These are phyloP conservation scores for Formicarius rufipectus DNA, from an alignment of 2,113 vertebrate genomes.

Conservation along the genomic window DNA sequence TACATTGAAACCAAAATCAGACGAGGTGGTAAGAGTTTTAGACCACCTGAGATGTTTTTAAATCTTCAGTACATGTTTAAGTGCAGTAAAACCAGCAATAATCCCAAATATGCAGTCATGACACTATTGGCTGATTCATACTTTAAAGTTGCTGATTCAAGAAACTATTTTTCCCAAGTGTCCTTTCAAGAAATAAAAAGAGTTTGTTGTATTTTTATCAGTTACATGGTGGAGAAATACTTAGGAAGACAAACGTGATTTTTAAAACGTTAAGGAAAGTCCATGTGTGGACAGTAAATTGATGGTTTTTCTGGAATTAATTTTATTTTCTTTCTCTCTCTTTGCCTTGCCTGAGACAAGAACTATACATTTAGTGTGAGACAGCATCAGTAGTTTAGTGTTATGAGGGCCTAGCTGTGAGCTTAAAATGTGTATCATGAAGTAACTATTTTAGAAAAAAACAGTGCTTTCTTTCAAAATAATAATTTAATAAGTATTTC, in stretches of 20 bases:
- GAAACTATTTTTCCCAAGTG: background rate
- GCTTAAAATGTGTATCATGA: background rate
- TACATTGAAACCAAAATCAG: constrained; percentile 26
- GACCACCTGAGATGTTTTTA: constrained; percentile 48
- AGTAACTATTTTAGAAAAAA: background rate
- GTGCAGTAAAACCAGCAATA: background rate
- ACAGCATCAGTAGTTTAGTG: background rate
- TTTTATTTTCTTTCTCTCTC: background rate
- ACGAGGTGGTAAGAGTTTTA: constrained; percentile 29
- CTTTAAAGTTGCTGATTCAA: background rate
- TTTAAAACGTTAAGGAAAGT: background rate
- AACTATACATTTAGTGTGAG: background rate
- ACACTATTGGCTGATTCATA: background rate
- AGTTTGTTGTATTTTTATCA: background rate
- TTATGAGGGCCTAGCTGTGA: background rate
- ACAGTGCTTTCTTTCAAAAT: background rate
- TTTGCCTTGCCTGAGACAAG: background rate
- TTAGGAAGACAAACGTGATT: background rate
- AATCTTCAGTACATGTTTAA: constrained; percentile 38
- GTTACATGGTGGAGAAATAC: background rate
- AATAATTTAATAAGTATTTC: background rate
- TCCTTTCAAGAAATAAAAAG: background rate
- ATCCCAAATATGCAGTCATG: background rate
- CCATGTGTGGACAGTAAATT: background rate
- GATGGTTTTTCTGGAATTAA: background rate